phyloP scores from a whole-genome alignment of 2,797 vertebrate genomes.

The Chromobotia macracanthus region DNA sequence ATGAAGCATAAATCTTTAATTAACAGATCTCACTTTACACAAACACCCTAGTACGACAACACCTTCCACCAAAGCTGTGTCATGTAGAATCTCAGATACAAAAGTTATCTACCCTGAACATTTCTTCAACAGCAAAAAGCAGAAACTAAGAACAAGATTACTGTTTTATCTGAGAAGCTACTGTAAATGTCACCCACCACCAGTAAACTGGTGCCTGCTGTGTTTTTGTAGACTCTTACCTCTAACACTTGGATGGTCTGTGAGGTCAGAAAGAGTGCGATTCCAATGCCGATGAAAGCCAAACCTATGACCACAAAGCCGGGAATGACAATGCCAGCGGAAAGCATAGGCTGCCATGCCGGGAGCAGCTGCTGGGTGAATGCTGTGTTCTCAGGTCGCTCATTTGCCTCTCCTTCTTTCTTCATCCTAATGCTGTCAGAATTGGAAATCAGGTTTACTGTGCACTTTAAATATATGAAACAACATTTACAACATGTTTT shows the following conservation, averaged over 20 bases:
- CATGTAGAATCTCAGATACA: not conserved
- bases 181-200: not conserved
- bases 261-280: conserved; percentile 83
- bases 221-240: conserved; percentile 62
- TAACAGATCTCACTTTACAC: conserved; percentile 6
- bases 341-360: conserved; percentile 91
- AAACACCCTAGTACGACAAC: not conserved
- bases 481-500: no score
- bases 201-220: not conserved
- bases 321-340: conserved; percentile 82
- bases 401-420: conserved; percentile 54
- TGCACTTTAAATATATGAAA: not conserved
- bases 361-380: conserved; percentile 92
- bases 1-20: conserved; percentile 35
- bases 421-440: conserved; percentile 49
- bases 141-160: not conserved
- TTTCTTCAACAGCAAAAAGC: not conserved
- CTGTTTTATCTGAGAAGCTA: not conserved
- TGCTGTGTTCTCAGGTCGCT: conserved; percentile 88
- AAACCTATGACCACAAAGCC: conserved; percentile 82
- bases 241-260: conserved; percentile 73
- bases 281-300: conserved; percentile 84
- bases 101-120: not conserved
- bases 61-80: not conserved
- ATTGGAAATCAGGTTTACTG: not conserved